Conservation (phyloP, 2,888 invertebrate species). For the Pterostichus madidus region DNA sequence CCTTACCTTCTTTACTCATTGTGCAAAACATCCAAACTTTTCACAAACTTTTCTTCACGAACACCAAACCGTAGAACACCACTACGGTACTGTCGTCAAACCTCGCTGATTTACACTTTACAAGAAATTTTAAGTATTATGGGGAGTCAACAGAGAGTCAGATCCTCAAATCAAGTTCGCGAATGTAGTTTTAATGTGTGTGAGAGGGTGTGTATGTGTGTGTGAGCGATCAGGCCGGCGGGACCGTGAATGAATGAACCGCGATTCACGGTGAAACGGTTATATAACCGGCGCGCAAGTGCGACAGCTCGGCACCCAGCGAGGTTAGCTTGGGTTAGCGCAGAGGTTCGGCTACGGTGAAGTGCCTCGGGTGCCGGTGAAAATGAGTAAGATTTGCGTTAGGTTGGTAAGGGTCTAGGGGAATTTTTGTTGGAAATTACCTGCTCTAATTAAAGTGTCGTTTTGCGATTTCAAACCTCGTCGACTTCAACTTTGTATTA, state of each 20-base stretch:
- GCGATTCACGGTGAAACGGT: constrained; percentile 35
- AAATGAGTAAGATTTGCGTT: not conserved
- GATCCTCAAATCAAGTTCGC: not conserved
- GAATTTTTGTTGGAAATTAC: constrained; percentile 11
- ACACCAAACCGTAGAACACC: not conserved
- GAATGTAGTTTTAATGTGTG: not conserved
- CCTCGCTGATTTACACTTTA: not conserved
- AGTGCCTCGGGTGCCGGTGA: constrained; percentile 20
- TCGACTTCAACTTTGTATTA: too few relatives aligned
- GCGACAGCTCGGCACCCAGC: not conserved
- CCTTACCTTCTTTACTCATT: constrained; percentile 32
- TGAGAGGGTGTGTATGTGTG: not conserved
- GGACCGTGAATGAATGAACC: constrained; percentile 52
- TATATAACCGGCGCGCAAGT: constrained; percentile 44
- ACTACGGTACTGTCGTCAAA: not conserved
- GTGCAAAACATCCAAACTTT: constrained; percentile 38
- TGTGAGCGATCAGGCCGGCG: not conserved
- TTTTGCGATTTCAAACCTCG: too few relatives aligned
- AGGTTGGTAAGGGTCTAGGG: not conserved
- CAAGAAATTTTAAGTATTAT: not conserved
- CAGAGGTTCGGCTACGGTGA: not conserved
- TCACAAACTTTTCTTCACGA: not conserved
- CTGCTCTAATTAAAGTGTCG: too few relatives aligned
- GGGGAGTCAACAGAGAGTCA: not conserved
- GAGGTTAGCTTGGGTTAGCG: constrained; percentile 19